Conservation (phyloP, 2,113 vertebrate genomes). For the cat (Felis catus) region DNA sequence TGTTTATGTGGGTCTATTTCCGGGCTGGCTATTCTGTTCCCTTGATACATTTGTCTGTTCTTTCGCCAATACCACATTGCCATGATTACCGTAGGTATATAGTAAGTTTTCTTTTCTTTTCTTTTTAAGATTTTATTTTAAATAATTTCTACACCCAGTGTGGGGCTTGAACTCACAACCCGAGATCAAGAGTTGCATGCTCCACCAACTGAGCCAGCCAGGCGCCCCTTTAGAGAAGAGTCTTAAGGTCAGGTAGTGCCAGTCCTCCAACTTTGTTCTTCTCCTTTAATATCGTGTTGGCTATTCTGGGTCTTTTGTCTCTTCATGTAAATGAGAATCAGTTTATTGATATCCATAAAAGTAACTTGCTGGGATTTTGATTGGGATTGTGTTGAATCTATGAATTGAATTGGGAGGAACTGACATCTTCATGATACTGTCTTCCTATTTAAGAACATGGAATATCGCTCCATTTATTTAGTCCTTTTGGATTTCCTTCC, state of each 20-base stretch:
- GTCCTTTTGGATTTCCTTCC: background rate
- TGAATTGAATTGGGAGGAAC: background rate
- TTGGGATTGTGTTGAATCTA: background rate
- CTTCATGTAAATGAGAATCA: background rate
- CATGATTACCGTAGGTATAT: background rate
- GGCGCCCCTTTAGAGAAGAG: too few relatives aligned
- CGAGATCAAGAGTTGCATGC: too few relatives aligned
- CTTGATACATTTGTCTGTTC: background rate
- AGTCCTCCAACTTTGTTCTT: background rate
- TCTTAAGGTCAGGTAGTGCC: background rate
- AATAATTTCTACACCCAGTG: too few relatives aligned
- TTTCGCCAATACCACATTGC: background rate
- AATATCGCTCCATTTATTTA: background rate
- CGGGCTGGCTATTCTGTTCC: background rate
- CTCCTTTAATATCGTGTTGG: background rate
- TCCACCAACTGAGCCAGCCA: too few relatives aligned
- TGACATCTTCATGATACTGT: background rate
- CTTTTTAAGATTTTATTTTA: too few relatives aligned
- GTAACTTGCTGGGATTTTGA: background rate
- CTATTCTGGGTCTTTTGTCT: background rate
- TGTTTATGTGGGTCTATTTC: background rate
- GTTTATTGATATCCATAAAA: background rate
- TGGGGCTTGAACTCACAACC: too few relatives aligned
- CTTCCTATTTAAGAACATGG: background rate
- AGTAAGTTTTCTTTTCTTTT: background rate